Evolutionary conservation across 1,140 invertebrate genomes (phyloP), one percentile per base, ranked within the genome.

Genomic region (Anoplophora glabripennis): DNA sequence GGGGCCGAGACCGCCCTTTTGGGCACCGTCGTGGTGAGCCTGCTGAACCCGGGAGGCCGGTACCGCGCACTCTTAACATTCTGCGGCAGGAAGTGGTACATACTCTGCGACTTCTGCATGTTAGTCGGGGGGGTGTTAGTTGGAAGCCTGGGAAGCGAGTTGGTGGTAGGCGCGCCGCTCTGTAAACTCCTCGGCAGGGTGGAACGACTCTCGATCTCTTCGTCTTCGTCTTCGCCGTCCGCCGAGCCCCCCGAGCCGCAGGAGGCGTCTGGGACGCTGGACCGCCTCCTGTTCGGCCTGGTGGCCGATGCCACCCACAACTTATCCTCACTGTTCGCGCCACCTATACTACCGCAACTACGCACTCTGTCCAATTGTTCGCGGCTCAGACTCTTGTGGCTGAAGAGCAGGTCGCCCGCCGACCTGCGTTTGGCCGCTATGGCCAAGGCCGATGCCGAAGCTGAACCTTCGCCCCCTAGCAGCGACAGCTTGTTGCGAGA

Each of bases 21-120:
- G 11, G 83, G 81, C 1, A 81, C 82, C 8, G 75, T 67, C 33
- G 75, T 75, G 4, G 67, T 66, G 61, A 67, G 72, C 44, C 80
- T 79, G 46, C 79, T 81, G 74, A 90, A 88, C 0, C 92, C 91
- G 0, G 91, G 91, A 0, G 92, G 90, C 1, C 92, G 77, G 71
- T 94, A 94, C 2, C 92, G 77, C 4, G 92, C 92, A 28, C 90
- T 93, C 69, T 93, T 92, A 3, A 90, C 89, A 59, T 79, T 80
- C 60, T 82, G 80, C 40, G 80, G 77, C 36, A 81, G 69, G 65
- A 86, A 82, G 67, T 86, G 78, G 70, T 84, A 80, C 41, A 84
- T 80, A 59, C 83, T 87, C 65, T 88, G 85, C 0, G 85, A 83
- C 68, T 89, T 88, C 63, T 86, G 83, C 71, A 89, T 84, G 60